Evolutionary conservation across 2,113 vertebrate species (phyloP).

Genomic region (Microtus richardsoni): DNA sequence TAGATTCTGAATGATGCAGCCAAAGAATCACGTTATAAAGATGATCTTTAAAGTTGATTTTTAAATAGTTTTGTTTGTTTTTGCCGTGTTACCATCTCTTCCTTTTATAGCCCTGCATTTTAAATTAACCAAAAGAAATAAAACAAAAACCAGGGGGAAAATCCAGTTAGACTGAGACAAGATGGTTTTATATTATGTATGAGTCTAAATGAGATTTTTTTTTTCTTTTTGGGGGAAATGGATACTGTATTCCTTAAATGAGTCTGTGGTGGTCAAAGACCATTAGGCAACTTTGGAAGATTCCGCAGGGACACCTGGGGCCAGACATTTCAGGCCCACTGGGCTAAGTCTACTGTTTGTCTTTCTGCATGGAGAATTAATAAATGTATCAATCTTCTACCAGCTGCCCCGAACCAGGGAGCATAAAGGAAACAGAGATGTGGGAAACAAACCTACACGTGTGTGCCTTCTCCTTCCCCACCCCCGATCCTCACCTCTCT

Average conservation of each 20-base stretch:
- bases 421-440: constrained; percentile 83
- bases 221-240: constrained; percentile 69
- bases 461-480: constrained; percentile 76
- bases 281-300: constrained; percentile 81
- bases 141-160: constrained; percentile 75
- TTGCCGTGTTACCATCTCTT: constrained; percentile 47
- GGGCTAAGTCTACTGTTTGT: constrained; percentile 84
- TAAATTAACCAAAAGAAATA: constrained; percentile 82
- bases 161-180: constrained; percentile 76
- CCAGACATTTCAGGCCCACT: constrained; percentile 83
- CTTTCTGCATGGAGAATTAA: constrained; percentile 89
- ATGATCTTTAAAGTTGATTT: background rate
- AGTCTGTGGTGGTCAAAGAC: constrained; percentile 83
- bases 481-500: constrained; percentile 52
- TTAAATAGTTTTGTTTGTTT: constrained; percentile 51
- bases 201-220: constrained; percentile 85
- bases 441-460: constrained; percentile 66
- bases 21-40: background rate
- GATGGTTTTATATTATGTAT: constrained; percentile 77
- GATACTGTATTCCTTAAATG: constrained; percentile 80
- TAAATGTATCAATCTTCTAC: constrained; percentile 87
- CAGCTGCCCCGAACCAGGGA: constrained; percentile 77
- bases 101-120: constrained; percentile 79
- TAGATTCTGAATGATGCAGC: background rate
- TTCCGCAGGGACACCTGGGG: constrained; percentile 84